Evolutionary conservation across 2,888 invertebrate genomes (phyloP), one percentile per base, ranked within the genome.

Genomic region (Caenorhabditis sulstoni): DNA sequence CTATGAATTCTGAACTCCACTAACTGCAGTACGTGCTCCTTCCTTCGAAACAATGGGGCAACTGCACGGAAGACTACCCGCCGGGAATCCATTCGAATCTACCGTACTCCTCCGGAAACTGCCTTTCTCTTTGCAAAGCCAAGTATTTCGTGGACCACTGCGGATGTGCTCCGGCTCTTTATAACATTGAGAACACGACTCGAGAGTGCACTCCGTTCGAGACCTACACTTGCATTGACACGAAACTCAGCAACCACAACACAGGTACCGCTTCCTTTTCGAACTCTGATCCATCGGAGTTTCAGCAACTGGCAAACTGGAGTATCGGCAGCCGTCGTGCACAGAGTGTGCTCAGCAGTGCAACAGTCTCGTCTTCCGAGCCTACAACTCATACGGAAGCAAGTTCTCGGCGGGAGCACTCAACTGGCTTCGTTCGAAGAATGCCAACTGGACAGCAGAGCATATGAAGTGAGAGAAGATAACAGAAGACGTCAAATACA

Each of bases 351-450:
- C 73, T 37, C 73, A 64, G 23, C 71, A 76, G 44, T 81, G 81
- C 55, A 71, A 76, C 47, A 74, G 85, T 23, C 83, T 83, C 71
- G 80, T 82, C 14, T 89, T 84, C 68, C 85, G 86, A 41, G 80
- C 86, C 1, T 87, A 81, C 58, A 88, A 87, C 57, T 88, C 88
- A 1, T 88, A 88, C 49, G 82, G 86, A 9, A 70, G 78, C 39
- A 86, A 81, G 8, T 88, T 87, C 68, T 82, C 84, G 9, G 70
- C 66, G 1, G 87, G 85, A 18, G 84, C 86, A 3, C 39, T 85
- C 20, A 79, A 74, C 9, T 87, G 83, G 83, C 64, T 87, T 20
- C 53, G 73, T 16, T 29, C 78, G 1, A 73, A 77, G 52, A 81
- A 86, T 45, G 16, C 67, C 9, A 67, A 78, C 12, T 82, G 81